Evolutionary conservation across 2,797 vertebrate genomes (phyloP).

Genomic region (Lithobates pipiens): DNA sequence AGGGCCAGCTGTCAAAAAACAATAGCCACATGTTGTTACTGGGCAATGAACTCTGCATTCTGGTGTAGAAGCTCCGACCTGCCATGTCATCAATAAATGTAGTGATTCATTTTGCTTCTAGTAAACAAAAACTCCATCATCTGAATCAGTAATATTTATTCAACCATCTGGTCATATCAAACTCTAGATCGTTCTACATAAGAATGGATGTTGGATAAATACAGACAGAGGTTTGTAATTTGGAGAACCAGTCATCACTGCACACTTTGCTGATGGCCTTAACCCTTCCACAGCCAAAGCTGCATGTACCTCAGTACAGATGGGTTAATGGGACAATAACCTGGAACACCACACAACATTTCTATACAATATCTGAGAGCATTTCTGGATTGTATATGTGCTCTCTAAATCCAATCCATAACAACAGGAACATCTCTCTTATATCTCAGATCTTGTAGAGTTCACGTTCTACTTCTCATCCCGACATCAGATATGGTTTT

Average conservation of each 20-base stretch:
- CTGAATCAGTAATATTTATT: conserved; percentile 23
- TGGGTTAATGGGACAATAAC: neutral
- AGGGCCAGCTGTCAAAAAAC: too few relatives aligned
- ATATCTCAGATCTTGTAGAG: neutral
- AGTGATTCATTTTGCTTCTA: neutral
- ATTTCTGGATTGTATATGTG: neutral
- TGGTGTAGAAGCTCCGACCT: neutral
- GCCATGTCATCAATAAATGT: neutral
- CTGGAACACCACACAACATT: neutral
- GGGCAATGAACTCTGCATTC: too few relatives aligned
- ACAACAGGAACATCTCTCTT: too few relatives aligned
- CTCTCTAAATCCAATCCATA: neutral
- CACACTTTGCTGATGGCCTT: neutral
- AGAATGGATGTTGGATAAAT: conserved; percentile 20
- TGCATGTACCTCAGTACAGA: neutral
- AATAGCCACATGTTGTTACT: too few relatives aligned
- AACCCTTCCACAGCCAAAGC: neutral
- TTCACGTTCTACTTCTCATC: neutral
- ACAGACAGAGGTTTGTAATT: conserved; percentile 8
- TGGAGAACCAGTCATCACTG: neutral
- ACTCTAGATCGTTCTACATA: conserved; percentile 18
- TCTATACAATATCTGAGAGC: neutral
- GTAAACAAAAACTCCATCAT: neutral
- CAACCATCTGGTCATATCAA: conserved; percentile 10
- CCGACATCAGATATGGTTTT: neutral